These are phyloP conservation scores for Caenorhabditis sp. DNA, from an alignment of 2,888 invertebrate genomes.

Conservation along the genomic window DNA sequence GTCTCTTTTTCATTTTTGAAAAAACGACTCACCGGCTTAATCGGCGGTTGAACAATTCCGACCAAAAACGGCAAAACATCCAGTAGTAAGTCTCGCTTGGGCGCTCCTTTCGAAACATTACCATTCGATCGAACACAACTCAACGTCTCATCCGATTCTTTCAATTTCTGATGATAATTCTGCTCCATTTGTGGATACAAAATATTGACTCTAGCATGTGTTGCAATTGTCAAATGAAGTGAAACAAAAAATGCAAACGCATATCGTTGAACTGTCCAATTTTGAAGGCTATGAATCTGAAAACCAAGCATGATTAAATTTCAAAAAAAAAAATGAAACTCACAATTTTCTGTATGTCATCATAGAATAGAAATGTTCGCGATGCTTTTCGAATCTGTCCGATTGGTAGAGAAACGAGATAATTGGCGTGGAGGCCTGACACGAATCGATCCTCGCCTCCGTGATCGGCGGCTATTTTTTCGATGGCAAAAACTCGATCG, in stretches of 20 bases:
- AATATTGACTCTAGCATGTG: conserved; percentile 43
- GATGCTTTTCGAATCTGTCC: conserved; percentile 38
- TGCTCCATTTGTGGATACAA: conserved; percentile 46
- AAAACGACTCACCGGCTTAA: conserved; percentile 45
- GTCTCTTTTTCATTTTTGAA: too few species aligned
- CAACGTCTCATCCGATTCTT: conserved; percentile 36
- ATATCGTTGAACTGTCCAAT: conserved; percentile 48
- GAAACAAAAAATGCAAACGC: conserved; percentile 41
- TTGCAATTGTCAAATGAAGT: conserved; percentile 53
- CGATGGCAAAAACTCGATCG: conserved; percentile 27
- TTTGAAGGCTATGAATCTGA: conserved; percentile 40
- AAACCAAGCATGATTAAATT: conserved; percentile 2
- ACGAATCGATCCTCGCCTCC: conserved; percentile 52
- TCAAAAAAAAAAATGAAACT: conserved; percentile 4
- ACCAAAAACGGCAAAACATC: conserved; percentile 46
- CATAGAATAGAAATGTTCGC: conserved; percentile 40
- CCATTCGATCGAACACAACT: conserved; percentile 21
- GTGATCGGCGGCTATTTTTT: conserved; percentile 31
- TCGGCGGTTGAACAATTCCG: conserved; percentile 46
- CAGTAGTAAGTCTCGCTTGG: conserved; percentile 24
- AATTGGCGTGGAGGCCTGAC: conserved; percentile 53
- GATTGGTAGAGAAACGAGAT: conserved; percentile 43
- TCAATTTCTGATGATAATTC: conserved; percentile 24
- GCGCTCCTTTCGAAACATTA: conserved; percentile 1
- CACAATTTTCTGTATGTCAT: conserved; percentile 39